These are phyloP conservation scores for Echiichthys vipera DNA, from an alignment of 2,797 vertebrate species.

Conservation along the genomic window DNA sequence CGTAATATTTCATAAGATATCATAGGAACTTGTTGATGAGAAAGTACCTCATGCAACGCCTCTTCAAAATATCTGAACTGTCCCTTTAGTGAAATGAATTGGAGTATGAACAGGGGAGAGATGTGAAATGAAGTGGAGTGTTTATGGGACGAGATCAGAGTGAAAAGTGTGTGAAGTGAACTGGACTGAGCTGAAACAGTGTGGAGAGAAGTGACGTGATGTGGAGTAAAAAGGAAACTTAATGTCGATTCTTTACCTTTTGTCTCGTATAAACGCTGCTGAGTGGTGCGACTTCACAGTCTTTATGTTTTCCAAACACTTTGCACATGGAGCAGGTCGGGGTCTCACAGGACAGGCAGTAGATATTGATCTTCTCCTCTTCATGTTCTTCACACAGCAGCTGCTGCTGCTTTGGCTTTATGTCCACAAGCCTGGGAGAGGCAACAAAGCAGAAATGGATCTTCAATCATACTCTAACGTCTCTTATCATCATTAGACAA, in stretches of 20 bases:
- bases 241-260: conserved; percentile 88
- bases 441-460: background rate
- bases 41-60: too few species aligned
- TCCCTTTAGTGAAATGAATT: too few species aligned
- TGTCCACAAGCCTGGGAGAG: conserved; percentile 80
- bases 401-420: conserved; percentile 88
- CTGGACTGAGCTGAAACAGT: too few species aligned
- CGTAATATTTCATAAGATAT: too few species aligned
- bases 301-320: conserved; percentile 92
- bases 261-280: conserved; percentile 86
- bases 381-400: conserved; percentile 91
- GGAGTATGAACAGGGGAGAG: too few species aligned
- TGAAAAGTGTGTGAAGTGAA: too few species aligned
- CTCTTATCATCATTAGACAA: background rate
- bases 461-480: background rate
- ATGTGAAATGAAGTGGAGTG: too few species aligned
- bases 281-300: conserved; percentile 92
- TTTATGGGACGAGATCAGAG: too few species aligned
- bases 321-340: conserved; percentile 97
- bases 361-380: conserved; percentile 94
- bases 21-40: too few species aligned
- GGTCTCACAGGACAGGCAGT: conserved; percentile 90
- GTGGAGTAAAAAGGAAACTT: too few species aligned
- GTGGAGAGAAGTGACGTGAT: too few species aligned
- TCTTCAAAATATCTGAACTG: too few species aligned